These are phyloP conservation scores for Myotis lucifugus DNA, from an alignment of 2,113 vertebrate species.

Conservation along the genomic window DNA sequence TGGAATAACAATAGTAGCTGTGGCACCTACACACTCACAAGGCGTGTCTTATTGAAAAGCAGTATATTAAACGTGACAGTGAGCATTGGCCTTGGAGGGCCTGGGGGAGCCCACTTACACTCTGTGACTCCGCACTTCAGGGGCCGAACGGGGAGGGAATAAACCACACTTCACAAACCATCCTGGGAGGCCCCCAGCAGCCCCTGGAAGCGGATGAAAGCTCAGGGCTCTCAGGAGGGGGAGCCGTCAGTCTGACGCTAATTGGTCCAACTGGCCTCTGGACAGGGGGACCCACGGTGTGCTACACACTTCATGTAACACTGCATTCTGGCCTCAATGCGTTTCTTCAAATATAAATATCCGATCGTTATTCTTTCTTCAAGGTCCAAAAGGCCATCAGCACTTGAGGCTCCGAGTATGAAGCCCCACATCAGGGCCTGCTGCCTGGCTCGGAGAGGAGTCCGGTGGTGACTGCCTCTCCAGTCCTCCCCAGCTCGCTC, in stretches of 20 bases:
- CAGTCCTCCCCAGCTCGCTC: background rate
- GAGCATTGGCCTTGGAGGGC: background rate
- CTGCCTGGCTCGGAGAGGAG: background rate
- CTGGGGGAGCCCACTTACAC: background rate
- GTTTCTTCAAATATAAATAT: background rate
- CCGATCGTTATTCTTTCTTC: background rate
- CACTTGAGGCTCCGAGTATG: background rate
- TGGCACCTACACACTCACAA: background rate
- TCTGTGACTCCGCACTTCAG: background rate
- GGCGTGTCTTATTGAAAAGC: background rate
- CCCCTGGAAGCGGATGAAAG: rapidly evolving
- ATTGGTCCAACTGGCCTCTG: background rate
- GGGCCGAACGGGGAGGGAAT: background rate
- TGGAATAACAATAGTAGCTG: background rate
- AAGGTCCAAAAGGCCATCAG: background rate
- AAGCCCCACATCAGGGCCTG: background rate
- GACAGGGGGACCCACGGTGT: background rate
- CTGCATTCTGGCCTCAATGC: background rate
- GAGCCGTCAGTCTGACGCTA: background rate
- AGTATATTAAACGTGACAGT: background rate
- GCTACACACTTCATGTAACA: background rate
- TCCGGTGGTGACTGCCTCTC: background rate
- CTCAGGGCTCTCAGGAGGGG: background rate
- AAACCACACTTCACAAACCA: background rate
- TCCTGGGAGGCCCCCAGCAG: background rate